phyloP scores from a whole-genome alignment of 2,888 invertebrate genomes.

The Spatulosminthurus flaviceps region DNA sequence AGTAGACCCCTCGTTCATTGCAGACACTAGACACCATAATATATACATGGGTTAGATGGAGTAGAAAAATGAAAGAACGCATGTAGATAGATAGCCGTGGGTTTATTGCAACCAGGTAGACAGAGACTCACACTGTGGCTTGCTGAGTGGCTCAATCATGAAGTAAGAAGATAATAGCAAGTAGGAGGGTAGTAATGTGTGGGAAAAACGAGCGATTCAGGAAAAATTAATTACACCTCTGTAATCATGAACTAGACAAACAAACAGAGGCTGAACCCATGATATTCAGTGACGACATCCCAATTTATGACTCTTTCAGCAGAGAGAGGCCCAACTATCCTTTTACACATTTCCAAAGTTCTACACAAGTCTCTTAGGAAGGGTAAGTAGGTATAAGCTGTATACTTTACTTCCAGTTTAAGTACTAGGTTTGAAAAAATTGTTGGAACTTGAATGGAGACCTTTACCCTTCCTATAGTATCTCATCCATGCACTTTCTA shows the following conservation, averaged over 20 bases:
- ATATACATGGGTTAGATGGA: background rate
- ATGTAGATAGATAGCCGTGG: conserved; percentile 32
- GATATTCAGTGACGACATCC: conserved; percentile 50
- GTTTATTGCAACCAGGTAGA: conserved; percentile 41
- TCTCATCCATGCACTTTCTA: background rate
- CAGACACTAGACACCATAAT: background rate
- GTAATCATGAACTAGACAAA: conserved; percentile 49
- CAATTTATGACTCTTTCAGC: conserved; percentile 54
- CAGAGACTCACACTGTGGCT: conserved; percentile 39
- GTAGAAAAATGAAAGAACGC: conserved; percentile 36
- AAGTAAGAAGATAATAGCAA: conserved; percentile 49
- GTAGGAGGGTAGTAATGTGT: conserved; percentile 52
- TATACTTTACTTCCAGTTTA: too few relatives aligned
- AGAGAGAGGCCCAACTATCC: background rate
- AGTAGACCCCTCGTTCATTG: too few relatives aligned
- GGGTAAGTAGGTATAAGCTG: too few relatives aligned
- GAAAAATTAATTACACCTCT: conserved; percentile 55
- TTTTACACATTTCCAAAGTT: background rate
- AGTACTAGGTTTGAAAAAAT: background rate
- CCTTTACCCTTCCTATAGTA: background rate
- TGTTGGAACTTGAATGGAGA: background rate
- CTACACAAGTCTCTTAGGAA: too few relatives aligned
- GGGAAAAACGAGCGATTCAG: conserved; percentile 54
- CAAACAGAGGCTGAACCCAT: conserved; percentile 47
- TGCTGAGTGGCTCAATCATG: conserved; percentile 47